Conservation (phyloP, 2,113 vertebrate genomes). For the Aythya baeri region DNA sequence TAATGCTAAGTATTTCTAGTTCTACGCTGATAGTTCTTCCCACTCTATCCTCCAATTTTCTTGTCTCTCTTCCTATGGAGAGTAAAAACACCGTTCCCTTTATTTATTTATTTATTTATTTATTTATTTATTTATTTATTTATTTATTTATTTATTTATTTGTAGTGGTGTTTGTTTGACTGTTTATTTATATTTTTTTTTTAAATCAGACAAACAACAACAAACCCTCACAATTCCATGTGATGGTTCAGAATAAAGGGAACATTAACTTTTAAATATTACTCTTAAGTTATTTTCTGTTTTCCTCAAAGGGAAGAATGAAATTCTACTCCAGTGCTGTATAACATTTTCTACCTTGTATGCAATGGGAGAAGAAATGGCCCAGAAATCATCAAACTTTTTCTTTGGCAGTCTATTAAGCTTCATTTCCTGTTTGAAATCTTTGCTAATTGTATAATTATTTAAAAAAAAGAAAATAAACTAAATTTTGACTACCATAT, state of each 20-base stretch:
- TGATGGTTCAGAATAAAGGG: neutral
- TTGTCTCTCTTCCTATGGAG: neutral
- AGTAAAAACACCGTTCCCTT: neutral
- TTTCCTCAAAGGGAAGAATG: neutral
- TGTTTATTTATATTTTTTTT: neutral
- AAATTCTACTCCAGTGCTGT: neutral
- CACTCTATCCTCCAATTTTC: neutral
- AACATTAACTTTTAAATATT: neutral
- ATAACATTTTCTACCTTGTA: neutral
- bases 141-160: too few relatives aligned
- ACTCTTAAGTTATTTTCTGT: neutral
- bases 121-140: too few relatives aligned
- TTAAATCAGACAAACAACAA: neutral
- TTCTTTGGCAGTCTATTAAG: neutral
- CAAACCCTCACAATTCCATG: neutral
- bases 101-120: too few relatives aligned
- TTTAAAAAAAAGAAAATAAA: neutral
- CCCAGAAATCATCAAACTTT: neutral
- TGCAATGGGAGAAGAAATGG: neutral
- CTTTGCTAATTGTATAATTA: neutral
- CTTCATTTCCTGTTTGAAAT: neutral
- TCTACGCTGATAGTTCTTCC: neutral
- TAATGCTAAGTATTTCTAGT: neutral
- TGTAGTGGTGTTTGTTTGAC: neutral
- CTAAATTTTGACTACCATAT: neutral